A percentile compares a stretch with the other conserved stretches of the same genome.
phyloP scores from a whole-genome alignment of 2,888 invertebrate genomes.

The Caenorhabditis afra region DNA sequence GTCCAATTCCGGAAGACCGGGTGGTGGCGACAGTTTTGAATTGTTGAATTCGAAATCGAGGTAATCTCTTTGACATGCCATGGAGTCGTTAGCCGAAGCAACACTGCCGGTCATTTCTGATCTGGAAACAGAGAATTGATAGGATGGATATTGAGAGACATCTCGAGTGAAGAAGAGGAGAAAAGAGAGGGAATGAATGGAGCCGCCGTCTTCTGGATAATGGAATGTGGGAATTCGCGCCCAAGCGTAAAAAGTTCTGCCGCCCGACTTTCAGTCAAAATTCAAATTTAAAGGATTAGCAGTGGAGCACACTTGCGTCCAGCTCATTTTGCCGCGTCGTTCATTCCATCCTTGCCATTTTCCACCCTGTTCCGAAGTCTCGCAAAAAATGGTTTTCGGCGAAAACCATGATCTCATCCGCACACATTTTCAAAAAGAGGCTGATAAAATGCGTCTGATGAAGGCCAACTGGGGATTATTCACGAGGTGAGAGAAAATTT shows the following conservation, averaged over 20 bases:
- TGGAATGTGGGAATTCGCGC: not conserved
- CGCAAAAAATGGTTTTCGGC: constrained; percentile 44
- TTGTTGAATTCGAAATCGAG: constrained; percentile 1
- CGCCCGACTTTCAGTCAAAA: constrained; percentile 6
- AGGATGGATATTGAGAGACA: not conserved
- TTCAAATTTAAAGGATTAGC: not conserved
- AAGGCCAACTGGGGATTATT: constrained; percentile 48
- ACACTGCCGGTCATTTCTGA: constrained; percentile 50
- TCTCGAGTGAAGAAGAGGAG: not conserved
- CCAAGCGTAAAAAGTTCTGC: not conserved
- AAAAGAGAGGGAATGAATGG: not conserved
- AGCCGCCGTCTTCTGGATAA: not conserved
- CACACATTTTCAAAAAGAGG: constrained; percentile 52
- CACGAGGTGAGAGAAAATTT: constrained; percentile 22
- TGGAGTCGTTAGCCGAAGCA: constrained; percentile 10
- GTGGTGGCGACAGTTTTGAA: not conserved
- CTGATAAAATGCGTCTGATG: constrained; percentile 48
- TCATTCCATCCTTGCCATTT: not conserved
- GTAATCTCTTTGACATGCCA: not conserved
- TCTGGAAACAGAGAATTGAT: constrained; percentile 16
- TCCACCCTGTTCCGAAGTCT: constrained; percentile 6
- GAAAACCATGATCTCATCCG: constrained; percentile 49
- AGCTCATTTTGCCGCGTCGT: not conserved
- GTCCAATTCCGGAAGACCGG: constrained; percentile 1
- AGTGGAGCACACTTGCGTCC: constrained; percentile 16